Conservation (phyloP, 2,113 vertebrate genomes). For the Podarcis cretensis region DNA sequence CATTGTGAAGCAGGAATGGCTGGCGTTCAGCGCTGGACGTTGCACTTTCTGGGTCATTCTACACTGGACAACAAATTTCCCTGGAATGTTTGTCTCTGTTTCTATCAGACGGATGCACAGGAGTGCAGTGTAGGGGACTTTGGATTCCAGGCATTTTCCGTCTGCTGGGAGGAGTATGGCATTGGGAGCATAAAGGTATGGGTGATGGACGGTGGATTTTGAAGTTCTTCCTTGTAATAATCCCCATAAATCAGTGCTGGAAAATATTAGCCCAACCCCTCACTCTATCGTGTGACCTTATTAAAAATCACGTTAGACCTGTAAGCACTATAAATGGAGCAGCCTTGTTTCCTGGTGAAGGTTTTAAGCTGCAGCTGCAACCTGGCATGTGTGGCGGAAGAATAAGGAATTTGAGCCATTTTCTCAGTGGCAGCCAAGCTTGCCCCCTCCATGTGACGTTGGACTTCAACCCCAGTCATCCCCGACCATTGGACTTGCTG, state of each 20-base stretch:
- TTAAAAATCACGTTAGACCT: neutral
- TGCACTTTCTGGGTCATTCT: neutral
- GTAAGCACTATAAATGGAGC: neutral
- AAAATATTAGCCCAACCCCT: neutral
- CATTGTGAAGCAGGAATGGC: too few relatives aligned
- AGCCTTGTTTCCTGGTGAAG: too few relatives aligned
- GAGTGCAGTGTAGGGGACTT: too few relatives aligned
- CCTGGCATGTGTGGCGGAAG: neutral
- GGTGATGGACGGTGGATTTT: neutral
- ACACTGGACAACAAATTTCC: neutral
- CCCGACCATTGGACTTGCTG: too few relatives aligned
- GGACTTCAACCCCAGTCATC: neutral
- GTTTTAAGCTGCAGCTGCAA: neutral
- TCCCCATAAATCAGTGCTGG: neutral
- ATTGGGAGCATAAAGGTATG: too few relatives aligned
- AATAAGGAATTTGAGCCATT: neutral
- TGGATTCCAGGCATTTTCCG: neutral
- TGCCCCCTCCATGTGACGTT: too few relatives aligned
- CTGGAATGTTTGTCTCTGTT: neutral
- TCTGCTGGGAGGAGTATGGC: neutral
- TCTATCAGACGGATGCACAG: neutral
- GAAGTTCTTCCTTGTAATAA: neutral
- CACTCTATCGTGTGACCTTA: neutral
- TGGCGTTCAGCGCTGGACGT: neutral
- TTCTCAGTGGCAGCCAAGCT: neutral